Percentiles rank a stretch among this genome's conserved stretches.
Conservation (phyloP, 2,113 vertebrate species). For the Arizona elegans region DNA sequence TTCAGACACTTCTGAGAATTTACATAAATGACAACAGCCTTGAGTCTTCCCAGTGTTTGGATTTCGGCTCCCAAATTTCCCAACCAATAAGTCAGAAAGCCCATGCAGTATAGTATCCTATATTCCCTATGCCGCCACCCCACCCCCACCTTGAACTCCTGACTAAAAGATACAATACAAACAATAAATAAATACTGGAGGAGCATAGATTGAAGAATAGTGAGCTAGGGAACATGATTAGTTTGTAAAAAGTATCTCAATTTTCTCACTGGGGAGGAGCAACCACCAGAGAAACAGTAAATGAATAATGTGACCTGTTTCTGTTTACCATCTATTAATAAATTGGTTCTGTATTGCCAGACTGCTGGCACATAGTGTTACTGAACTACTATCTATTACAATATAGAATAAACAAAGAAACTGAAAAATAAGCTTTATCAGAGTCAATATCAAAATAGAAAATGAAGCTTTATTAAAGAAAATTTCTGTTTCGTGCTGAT, state of each 20-base stretch:
- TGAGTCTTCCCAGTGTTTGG: neutral
- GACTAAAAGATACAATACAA: neutral
- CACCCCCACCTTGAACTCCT: neutral
- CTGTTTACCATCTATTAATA: neutral
- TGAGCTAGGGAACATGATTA: neutral
- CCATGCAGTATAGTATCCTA: neutral
- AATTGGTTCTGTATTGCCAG: neutral
- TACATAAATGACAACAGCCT: neutral
- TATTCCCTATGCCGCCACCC: neutral
- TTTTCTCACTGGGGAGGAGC: neutral
- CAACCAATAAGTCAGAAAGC: neutral
- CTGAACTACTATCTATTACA: neutral
- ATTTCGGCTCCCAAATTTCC: neutral
- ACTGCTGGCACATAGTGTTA: neutral
- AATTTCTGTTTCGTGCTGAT: constrained; percentile 21
- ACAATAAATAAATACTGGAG: neutral
- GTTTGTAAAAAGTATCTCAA: neutral
- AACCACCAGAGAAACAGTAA: neutral
- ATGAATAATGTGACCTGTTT: neutral
- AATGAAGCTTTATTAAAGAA: constrained; percentile 53
- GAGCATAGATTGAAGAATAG: neutral
- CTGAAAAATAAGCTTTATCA: neutral
- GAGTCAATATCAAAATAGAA: constrained; percentile 27
- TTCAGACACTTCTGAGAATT: neutral
- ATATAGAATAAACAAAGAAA: neutral